Evolutionary conservation across 2,797 vertebrate genomes (phyloP), one percentile per base, ranked within the genome.

Genomic region (Manis javanica): DNA sequence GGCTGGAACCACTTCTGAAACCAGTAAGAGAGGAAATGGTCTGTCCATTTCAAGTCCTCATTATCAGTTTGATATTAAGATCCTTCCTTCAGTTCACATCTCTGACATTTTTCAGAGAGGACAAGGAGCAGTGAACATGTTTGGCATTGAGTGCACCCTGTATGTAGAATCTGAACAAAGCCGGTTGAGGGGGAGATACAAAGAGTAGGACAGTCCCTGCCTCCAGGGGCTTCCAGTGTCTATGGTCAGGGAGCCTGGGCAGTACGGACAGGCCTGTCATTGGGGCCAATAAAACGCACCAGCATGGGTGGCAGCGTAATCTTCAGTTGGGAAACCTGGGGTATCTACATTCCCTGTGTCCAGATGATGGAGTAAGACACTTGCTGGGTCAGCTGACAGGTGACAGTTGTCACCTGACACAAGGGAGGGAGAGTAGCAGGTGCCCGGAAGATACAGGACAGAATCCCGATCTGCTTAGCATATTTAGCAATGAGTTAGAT

Each of bases 91-190:
- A 15, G 15, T 51, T 31, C 51, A 51, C 23, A 0, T 2, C 4
- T 29, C 66, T 82, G 75, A 55, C 23, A 0, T 49, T 71, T 64
- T 49, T 74, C 46, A 29, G 26, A 78, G 59, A 63, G 31, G 42
- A 74, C 29, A 2, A 46, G 63, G 7, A n/a, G 51, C 21, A 1
- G 34, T 31, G 37, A 61, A 16, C 31, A 9, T 12, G 1, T 11
- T 0, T 0, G 12, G 49, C 24, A 0, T 2, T 2, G 16, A 72
- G 18, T 4, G 6, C 26, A 24, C 19, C 29, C 42, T 24, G 14
- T 5, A 3, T 0, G 0, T 1, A 3, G n/a, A 13, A 3, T 31
- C 63, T 23, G 13, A 63, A 46, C n/a, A 53, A 24, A 37, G 37
- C 74, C 5, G 46, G 4, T 39, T 39, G 11, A 51, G 4, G 4